Conservation (phyloP, 30 jellyfish, hydroid and myxozoan genomes). For the Hydra vulgaris region DNA sequence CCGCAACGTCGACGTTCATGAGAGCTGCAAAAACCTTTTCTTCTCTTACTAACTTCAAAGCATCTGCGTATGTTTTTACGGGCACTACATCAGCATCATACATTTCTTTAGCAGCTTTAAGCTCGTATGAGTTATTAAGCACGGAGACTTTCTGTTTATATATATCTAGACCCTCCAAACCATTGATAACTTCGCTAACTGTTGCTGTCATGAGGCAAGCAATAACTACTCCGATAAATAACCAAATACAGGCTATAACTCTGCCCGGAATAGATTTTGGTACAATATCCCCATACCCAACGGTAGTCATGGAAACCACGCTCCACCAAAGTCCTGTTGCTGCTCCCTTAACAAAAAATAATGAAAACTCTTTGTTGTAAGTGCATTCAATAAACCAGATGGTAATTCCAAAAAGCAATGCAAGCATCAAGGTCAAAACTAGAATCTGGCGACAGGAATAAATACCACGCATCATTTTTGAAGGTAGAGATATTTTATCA, state of each 20-base stretch:
- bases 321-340: conserved; percentile 18
- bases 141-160: background rate
- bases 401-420: conserved; percentile 2
- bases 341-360: background rate
- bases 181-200: conserved; percentile 9
- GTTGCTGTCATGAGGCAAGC: conserved; percentile 19
- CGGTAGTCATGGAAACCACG: conserved; percentile 23
- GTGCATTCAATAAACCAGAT: conserved; percentile 11
- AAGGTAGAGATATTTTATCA: background rate
- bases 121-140: conserved; percentile 5
- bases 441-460: conserved; percentile 10
- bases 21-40: conserved; percentile 10
- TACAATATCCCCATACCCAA: conserved; percentile 18
- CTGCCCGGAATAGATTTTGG: conserved; percentile 9
- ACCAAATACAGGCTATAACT: conserved; percentile 12
- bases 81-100: conserved; percentile 5
- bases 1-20: conserved; percentile 7
- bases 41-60: background rate
- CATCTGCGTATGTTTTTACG: conserved; percentile 3
- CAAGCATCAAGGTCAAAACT: background rate
- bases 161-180: background rate
- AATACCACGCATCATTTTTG: conserved; percentile 7
- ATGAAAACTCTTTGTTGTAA: background rate
- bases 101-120: background rate
- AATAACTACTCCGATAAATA: conserved; percentile 13